Conservation (phyloP, 2,888 invertebrate species). For the Ferrisia virgata region DNA sequence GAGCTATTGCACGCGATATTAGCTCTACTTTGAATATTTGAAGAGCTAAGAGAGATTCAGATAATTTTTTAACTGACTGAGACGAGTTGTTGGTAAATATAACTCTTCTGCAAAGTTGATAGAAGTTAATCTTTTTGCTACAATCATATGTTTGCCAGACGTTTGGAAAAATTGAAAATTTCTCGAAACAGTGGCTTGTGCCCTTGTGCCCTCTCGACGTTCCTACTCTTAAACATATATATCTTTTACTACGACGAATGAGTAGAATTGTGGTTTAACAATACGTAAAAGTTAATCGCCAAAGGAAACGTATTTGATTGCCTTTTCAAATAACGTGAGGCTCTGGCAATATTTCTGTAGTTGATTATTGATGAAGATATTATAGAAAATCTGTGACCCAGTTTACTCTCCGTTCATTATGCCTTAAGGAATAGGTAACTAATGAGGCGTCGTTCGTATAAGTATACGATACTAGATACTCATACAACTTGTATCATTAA, state of each 20-base stretch:
- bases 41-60: too few relatives aligned
- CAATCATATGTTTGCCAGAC: neutral
- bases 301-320: neutral
- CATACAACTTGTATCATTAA: neutral
- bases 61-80: too few relatives aligned
- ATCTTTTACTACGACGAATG: neutral
- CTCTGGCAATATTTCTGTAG: neutral
- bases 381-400: slow-evolving; percentile 8
- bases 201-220: neutral
- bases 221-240: neutral
- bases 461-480: too few relatives aligned
- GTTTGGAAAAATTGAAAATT: neutral
- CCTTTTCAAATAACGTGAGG: neutral
- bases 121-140: neutral
- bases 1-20: too few relatives aligned
- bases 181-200: neutral
- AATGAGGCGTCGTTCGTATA: neutral
- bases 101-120: neutral
- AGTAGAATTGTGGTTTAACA: neutral
- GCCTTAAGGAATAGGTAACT: neutral
- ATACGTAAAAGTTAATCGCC: neutral
- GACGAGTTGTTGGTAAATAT: too few relatives aligned
- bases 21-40: too few relatives aligned
- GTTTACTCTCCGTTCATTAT: neutral
- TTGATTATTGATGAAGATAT: slow-evolving; percentile 17